Base-by-base conservation (phyloP, 1,140 invertebrate genomes). In the Charaxes varanes region DNA sequence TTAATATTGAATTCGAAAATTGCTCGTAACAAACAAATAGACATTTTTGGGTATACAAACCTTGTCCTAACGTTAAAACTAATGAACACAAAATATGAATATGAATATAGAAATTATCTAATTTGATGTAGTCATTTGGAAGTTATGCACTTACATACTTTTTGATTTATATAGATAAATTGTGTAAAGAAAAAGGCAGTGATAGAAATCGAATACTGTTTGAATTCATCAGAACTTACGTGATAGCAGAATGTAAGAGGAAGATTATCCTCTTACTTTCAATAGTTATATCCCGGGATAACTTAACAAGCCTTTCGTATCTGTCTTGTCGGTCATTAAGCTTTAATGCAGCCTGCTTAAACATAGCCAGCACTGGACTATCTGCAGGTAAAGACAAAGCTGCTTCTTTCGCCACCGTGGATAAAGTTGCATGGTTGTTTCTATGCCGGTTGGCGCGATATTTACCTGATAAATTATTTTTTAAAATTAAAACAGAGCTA, bases 191-290 rank as follows among this genome's bases (percentile, higher is more conserved):
- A n/a, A n/a, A n/a, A n/a, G n/a, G n/a, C n/a, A n/a, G n/a, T n/a
- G n/a, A n/a, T n/a, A n/a, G n/a, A n/a, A n/a, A n/a, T n/a, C n/a
- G n/a, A n/a, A n/a, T n/a, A n/a, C n/a, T n/a, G n/a, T n/a, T n/a
- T n/a, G n/a, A n/a, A n/a, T n/a, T n/a, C n/a, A n/a, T 11, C 3
- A 40, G 32, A 45, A 61, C 62, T 62, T 38, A 84, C 79, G 69
- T 84, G 23, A 84, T 83, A 28, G 91, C 83, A 14, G 92, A 91
- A 62, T 97, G 95, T 6, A 97, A 77, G 8, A 94, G 77, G 70
- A 96, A 97, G 41, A 97, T 97, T 7, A 94, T 91, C 47, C 94
- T 86, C 69, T 97, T 97, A 58, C 94, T 95, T 63, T 96, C 94
- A 48, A 96, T 96, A 1, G 94, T 97, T n/a, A 97, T 90, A 71